phyloP scores from a whole-genome alignment of 2,113 vertebrate species.

The Macquaria ambigua region DNA sequence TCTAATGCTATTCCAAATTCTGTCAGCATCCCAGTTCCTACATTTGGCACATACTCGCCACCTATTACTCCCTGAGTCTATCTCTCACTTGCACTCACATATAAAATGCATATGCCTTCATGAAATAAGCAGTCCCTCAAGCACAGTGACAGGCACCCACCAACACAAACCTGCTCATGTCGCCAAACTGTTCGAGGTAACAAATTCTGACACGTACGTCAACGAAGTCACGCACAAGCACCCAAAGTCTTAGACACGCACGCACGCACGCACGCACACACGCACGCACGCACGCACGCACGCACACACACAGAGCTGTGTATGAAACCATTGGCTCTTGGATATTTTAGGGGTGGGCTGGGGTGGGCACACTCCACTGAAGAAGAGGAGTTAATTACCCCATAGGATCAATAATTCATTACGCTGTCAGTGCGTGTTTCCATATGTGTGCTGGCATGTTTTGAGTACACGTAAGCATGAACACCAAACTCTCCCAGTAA shows the following conservation, averaged over 20 bases:
- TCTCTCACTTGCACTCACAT: conserved; percentile 68
- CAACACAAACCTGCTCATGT: conserved; percentile 63
- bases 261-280: not conserved
- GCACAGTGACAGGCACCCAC: conserved; percentile 59
- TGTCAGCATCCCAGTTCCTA: conserved; percentile 61
- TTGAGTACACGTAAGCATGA: conserved; percentile 76
- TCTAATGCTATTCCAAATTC: conserved; percentile 70
- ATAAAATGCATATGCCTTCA: conserved; percentile 64
- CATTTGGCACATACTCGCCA: conserved; percentile 65
- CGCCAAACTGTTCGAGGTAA: conserved; percentile 64
- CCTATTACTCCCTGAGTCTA: conserved; percentile 67
- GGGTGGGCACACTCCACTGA: conserved; percentile 50
- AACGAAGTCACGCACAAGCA: conserved; percentile 46
- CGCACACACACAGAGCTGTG: not conserved
- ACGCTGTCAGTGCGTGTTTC: conserved; percentile 69
- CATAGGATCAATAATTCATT: conserved; percentile 86
- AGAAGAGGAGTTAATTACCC: conserved; percentile 84
- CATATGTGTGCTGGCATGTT: conserved; percentile 70
- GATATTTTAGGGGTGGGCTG: conserved; percentile 52
- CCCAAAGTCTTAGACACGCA: conserved; percentile 34
- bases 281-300: conserved; percentile 1
- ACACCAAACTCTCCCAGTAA: conserved; percentile 80
- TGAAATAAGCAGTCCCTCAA: conserved; percentile 62
- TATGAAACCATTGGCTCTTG: conserved; percentile 43
- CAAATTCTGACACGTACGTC: conserved; percentile 65